Evolutionary conservation across 2,113 vertebrate genomes (phyloP), one percentile per base, ranked within the genome.

Genomic region (Cichladusa arquata): DNA sequence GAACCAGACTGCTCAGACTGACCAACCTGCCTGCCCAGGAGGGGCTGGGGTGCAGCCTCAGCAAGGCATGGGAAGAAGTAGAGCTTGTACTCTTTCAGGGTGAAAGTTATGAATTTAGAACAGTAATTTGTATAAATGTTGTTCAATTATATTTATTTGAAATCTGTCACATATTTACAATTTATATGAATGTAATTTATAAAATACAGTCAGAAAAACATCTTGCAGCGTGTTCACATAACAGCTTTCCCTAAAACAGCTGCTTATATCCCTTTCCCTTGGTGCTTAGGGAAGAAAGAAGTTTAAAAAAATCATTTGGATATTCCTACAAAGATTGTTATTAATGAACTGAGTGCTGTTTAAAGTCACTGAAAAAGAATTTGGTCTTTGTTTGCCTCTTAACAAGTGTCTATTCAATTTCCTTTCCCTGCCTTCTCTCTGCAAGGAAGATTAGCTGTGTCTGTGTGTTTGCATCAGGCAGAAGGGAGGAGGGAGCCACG

Each of bases 1-100:
- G 76, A 29, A 4, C 0, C 0, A 67, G 54, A 31, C 0, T n/a
- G 50, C 31, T 90, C 24, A 40, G 40, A 29, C 14, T 0, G 2
- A 51, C 6, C 20, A 47, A 26, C 6, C 2, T 67, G 42, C 47
- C 56, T 51, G 45, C 31, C 42, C 3, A 0, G 12, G 36, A 65
- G 5, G 22, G 22, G 22, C 58, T 2, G 0, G 6, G 61, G 26
- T 25, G 33, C 54, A 58, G 44, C 28, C 38, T 33, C 60, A 69
- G 14, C 1, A 4, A 2, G 15, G 31, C 5, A 4, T 4, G 4
- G 44, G 6, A 61, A 61, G 45, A 74, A 82, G 65, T n/a, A 56
- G 44, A 81, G 3, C 26, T 11, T 64, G 6, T 13, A 15, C 11
- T 72, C 53, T 71, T 90, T 72, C 19, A 53, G 50, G 25, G 7